Conservation (phyloP, 2,797 vertebrate genomes). For the Orestias chungarensis region DNA sequence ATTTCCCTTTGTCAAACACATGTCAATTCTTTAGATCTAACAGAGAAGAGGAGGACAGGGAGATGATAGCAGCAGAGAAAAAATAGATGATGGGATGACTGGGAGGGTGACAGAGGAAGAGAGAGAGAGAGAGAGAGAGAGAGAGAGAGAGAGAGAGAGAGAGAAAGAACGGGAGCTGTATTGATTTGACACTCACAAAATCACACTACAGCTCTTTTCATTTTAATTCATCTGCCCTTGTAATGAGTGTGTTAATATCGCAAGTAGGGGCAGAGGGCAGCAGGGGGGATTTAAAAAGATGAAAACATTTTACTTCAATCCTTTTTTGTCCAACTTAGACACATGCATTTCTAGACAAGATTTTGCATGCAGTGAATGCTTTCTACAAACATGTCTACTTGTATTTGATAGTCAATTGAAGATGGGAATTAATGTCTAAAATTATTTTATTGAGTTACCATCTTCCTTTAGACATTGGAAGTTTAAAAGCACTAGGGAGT, state of each 20-base stretch:
- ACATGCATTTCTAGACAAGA: constrained; percentile 16
- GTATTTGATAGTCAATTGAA: too few species aligned
- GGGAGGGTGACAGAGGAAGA: constrained; percentile 46
- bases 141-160: constrained; percentile 45
- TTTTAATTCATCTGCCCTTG: constrained; percentile 80
- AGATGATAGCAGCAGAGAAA: constrained; percentile 69
- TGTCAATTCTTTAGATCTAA: constrained; percentile 74
- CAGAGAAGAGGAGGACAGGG: constrained; percentile 71
- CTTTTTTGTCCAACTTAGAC: constrained; percentile 74
- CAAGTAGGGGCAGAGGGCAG: constrained; percentile 65
- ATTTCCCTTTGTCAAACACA: constrained; percentile 79
- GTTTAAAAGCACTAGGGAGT: background rate
- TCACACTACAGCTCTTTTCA: constrained; percentile 77
- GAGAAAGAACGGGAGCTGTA: constrained; percentile 60
- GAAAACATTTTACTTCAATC: constrained; percentile 79
- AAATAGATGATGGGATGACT: constrained; percentile 55
- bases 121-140: constrained; percentile 50
- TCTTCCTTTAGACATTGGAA: background rate
- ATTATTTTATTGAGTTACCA: background rate
- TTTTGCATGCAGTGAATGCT: constrained; percentile 4
- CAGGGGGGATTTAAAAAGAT: constrained; percentile 66
- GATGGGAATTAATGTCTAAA: background rate
- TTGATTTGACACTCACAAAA: constrained; percentile 79
- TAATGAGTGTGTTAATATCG: constrained; percentile 80
- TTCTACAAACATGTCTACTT: background rate